Percentiles rank a stretch among this genome's conserved stretches.
These are phyloP conservation scores for Andrena marginata DNA, from an alignment of 2,888 invertebrate genomes.

Conservation along the genomic window DNA sequence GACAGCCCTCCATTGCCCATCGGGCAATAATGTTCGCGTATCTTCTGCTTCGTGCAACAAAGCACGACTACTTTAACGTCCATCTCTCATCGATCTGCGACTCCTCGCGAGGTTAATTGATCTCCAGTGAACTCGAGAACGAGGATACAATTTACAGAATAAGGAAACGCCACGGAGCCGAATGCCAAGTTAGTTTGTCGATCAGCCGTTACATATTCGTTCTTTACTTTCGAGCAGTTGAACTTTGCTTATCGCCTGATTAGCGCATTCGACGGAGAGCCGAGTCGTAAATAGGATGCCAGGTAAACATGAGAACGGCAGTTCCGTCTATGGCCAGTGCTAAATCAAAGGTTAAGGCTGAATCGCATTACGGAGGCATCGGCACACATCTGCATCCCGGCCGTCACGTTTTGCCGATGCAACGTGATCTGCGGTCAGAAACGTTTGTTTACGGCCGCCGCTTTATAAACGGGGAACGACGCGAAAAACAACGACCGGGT, in stretches of 20 bases:
- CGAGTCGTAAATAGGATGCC: background rate
- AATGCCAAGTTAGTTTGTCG: no score
- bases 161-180: no score
- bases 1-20: background rate
- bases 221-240: background rate
- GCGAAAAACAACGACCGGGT: background rate
- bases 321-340: conserved; percentile 2
- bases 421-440: background rate
- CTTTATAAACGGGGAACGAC: background rate
- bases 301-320: conserved; percentile 24
- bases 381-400: background rate
- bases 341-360: conserved; percentile 21
- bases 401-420: background rate
- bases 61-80: no score
- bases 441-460: conserved; percentile 7
- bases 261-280: background rate
- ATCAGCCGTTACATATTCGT: no score
- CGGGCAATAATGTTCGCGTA: no score
- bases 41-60: no score
- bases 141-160: no score
- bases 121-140: no score
- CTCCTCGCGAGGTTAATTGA: no score
- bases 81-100: no score
- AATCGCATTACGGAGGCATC: conserved; percentile 8
- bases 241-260: background rate